Base-by-base conservation (phyloP, 2,888 invertebrate genomes). In the Stratiomys singularior region DNA sequence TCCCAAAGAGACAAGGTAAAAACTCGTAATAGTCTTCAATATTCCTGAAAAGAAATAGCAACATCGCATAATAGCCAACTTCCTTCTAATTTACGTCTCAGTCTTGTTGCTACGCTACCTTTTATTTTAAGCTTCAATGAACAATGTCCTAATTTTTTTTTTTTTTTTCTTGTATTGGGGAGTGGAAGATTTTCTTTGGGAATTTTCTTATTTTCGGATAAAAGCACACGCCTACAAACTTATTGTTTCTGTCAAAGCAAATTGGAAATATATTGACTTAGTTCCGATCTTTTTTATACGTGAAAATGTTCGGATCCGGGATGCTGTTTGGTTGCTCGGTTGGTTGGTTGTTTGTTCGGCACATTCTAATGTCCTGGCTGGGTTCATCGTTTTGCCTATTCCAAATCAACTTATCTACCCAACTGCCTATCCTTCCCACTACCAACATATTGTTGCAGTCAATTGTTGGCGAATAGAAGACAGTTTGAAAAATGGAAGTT, bases 401-500 rank as follows among this genome's bases (percentile, higher is more conserved):
- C 28, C 9, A 44, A 67, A 67, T 52, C 7, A 52, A 52, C 52
- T 52, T 52, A 52, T 13, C 25, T 15, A 28, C 64, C 37, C 37
- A 37, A 37, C 37, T 9, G 9, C 37, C 37, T 9, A 5, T 37
- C 37, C 37, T 37, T 37, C 5, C 37, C 9, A 9, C 37, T 9
- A 37, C 5, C 47, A 37, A 15, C 47, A 52, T 71, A 47, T 71
- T 52, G 69, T n/a, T 27, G 23, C 25, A 71, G 7, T 37, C 3
- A 15, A 52, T 52, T 52, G 52, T 18, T 37, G 52, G 52, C 3
- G 15, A 13, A 52, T 2, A 47, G 47, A 47, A 47, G 69, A 71
- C 69, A 47, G 23, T 71, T 71, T 71, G 69, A 71, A 71, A 71
- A 71, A 71, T 71, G 21, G 47, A 71, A 71, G 69, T 71, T 71